A percentile compares a stretch with the other conserved stretches of the same genome.
These are phyloP conservation scores for Pteronura brasiliensis DNA, from an alignment of 2,113 vertebrate genomes.

Conservation along the genomic window DNA sequence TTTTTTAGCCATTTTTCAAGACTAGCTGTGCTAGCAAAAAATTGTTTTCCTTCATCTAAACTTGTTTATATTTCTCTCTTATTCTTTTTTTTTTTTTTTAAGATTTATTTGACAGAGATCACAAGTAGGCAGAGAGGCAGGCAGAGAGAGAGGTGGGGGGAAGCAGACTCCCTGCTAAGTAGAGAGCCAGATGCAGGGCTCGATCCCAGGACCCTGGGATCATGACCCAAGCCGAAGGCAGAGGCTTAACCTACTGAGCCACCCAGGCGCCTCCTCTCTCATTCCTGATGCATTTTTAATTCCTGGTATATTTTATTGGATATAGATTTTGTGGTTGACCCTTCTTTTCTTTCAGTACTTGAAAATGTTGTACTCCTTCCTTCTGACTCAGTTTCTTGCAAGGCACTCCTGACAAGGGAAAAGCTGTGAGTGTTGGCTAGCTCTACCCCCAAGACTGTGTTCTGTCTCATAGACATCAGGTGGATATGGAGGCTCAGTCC, in stretches of 20 bases:
- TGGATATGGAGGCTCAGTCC: neutral
- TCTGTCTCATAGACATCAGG: neutral
- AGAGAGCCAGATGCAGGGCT: too few species aligned
- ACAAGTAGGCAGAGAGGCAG: too few species aligned
- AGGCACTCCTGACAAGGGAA: neutral
- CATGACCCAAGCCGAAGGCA: too few species aligned
- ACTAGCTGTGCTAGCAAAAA: neutral
- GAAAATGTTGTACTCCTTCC: neutral
- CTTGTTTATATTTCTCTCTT: neutral
- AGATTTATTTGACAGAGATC: too few species aligned
- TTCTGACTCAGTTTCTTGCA: neutral
- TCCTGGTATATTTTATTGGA: neutral
- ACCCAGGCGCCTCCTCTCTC: neutral
- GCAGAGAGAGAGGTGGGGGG: too few species aligned
- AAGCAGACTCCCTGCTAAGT: too few species aligned
- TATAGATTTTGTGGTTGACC: neutral
- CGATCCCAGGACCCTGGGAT: too few species aligned
- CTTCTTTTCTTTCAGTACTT: neutral
- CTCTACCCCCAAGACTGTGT: rapidly evolving
- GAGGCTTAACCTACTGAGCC: too few species aligned
- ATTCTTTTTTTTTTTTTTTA: neutral
- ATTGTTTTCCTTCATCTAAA: neutral
- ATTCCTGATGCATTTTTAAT: neutral
- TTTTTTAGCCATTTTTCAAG: neutral
- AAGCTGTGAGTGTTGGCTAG: neutral